phyloP scores from a whole-genome alignment of 2,797 vertebrate genomes.

The Potorous gilbertii region DNA sequence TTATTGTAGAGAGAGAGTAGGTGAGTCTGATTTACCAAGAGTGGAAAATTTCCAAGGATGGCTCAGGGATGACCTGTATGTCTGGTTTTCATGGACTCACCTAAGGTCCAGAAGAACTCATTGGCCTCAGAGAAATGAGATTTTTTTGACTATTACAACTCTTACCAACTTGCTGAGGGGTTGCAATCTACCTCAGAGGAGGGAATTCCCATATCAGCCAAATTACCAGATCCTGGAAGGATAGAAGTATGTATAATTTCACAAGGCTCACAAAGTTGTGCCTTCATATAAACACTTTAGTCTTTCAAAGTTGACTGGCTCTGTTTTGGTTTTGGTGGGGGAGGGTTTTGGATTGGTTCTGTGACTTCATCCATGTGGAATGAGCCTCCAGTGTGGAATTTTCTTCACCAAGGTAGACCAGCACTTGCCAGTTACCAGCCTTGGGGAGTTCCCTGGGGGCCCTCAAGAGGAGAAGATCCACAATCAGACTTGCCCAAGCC shows the following conservation, averaged over 20 bases:
- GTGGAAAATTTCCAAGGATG: neutral
- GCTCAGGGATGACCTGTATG: neutral
- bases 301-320: neutral
- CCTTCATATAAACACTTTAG: neutral
- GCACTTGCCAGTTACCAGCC: neutral
- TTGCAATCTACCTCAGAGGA: neutral
- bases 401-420: neutral
- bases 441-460: neutral
- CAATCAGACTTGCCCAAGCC: neutral
- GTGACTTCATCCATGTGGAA: neutral
- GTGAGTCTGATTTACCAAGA: neutral
- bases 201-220: neutral
- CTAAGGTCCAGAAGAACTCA: neutral
- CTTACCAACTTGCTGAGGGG: neutral
- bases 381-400: neutral
- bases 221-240: neutral
- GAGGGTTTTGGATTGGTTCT: neutral
- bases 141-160: neutral
- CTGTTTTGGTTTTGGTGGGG: too few species aligned
- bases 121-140: neutral
- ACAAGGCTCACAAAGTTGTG: neutral
- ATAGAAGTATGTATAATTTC: neutral
- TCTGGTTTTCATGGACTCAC: neutral
- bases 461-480: neutral
- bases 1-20: neutral